A percentile compares a stretch with the other conserved stretches of the same genome.
phyloP scores from a whole-genome alignment of 2,113 vertebrate genomes.

The Thamnophis sirtalis region DNA sequence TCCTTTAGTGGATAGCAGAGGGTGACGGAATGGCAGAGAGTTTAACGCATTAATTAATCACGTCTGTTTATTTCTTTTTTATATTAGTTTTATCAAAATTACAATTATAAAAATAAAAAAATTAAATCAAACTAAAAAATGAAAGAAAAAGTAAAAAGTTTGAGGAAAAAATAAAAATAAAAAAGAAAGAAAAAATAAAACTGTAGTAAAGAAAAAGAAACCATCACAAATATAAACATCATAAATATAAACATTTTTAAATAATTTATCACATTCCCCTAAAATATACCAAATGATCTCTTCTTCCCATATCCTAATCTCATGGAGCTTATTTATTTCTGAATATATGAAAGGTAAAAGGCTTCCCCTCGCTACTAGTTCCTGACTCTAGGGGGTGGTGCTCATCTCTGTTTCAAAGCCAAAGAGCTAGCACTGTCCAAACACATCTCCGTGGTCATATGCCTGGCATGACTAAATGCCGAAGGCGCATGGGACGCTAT shows the following conservation, averaged over 20 bases:
- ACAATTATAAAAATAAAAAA: background rate
- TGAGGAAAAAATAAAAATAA: background rate
- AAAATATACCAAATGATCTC: background rate
- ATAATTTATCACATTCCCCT: background rate
- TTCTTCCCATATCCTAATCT: background rate
- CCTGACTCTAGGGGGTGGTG: no score
- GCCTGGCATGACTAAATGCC: no score
- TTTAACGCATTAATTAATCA: background rate
- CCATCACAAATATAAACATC: background rate
- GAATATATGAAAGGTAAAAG: background rate
- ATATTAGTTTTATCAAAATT: background rate
- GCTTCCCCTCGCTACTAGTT: no score
- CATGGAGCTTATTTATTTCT: background rate
- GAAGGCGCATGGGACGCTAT: no score
- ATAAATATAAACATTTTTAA: background rate
- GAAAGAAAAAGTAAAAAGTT: background rate
- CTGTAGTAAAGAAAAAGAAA: background rate
- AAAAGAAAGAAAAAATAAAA: background rate
- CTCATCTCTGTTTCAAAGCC: no score
- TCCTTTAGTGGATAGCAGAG: background rate
- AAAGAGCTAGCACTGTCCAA: no score
- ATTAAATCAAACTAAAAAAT: background rate
- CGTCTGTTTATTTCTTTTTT: background rate
- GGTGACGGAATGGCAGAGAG: background rate
- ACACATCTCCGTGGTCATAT: no score